Base-by-base conservation (phyloP, 2,113 vertebrate genomes). In the Marcusenius ussheri region DNA sequence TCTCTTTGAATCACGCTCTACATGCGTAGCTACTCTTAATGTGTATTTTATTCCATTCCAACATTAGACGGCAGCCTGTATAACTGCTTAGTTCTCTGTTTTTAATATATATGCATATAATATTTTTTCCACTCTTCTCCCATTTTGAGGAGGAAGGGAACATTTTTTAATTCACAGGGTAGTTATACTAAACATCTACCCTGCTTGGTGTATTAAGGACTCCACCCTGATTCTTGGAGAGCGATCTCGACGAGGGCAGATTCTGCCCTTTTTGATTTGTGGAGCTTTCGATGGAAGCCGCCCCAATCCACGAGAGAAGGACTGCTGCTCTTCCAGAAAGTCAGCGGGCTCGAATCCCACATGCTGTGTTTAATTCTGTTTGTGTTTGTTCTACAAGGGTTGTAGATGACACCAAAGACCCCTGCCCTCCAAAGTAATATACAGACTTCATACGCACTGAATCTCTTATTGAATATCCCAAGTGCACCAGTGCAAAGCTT, bases 31-130 rank as follows among this genome's bases (percentile, higher is more conserved):
- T 90, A n/a, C 91, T 87, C 84, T 91, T 90, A 83, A 90, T 90
- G 91, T 85, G 87, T 87, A 53, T 83, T 93, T 91, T 90, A 92
- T 92, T 91, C 88, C 89, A 92, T 93, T 93, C 88, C 91, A 89
- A 17, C 89, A 88, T 56, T 92, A 90, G 84, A 88, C 50, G 51
- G 90, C 91, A 92, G 89, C 13, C 24, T 11, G 89, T 89, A 90
- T 92, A 92, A 51, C 90, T 92, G 92, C 89, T 90, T 91, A 88
- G 56, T 62, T 88, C 53, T 89, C 62, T 90, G 51, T 84, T 85
- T 88, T 90, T 70, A 85, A 77, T 50, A 58, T 89, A 50, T 87
- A 70, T 49, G 47, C 90, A 86, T 46, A 17, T 21, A 86, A 74
- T 89, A 46, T 56, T 62, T 80, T 88, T 77, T 51, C 2, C 46